Evolutionary conservation across 2,797 vertebrate species (phyloP), one percentile per base, ranked within the genome.

Genomic region (Sciurus vulgaris): DNA sequence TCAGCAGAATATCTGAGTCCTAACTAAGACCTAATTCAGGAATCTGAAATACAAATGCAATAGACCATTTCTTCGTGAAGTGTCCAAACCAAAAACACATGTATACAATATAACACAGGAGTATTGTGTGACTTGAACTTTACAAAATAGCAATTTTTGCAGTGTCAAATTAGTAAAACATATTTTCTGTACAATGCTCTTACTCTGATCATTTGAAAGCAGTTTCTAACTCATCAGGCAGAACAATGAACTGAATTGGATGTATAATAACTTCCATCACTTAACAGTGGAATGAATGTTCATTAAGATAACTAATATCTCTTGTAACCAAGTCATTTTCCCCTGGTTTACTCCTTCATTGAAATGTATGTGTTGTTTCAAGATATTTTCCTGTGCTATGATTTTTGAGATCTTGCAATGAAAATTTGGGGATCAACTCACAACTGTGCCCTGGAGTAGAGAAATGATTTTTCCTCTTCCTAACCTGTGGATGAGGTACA

Each of bases 1-100:
- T 96, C 92, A 96, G 33, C 65, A 97, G 92, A 97, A 98, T 47
- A 88, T 93, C 73, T 97, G 94, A 98, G 87, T 98, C 97, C 98
- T 89, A 44, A 91, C 59, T 97, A 97, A 96, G 93, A 96, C 65
- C 97, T 67, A 97, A 96, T 87, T 38, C 0, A 10, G 96, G 88
- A 97, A 96, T 94, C 87, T 83, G 33, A 82, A 97, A 94, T 63
- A 54, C 67, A 97, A 97, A 97, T 95, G 61, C 67, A 97, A 97
- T 95, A 97, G 96, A 95, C 26, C 28, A 59, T 86, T 89, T 94
- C 97, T 81, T 94, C 79, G 96, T 87, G 28, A 97, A 95, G 83
- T 0, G 3, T 89, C 72, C 94, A 89, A 96, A 95, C 30, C 44
- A 97, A 76, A 94, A 97, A 96, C 61, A 91, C 44, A 54, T 41